Conservation (phyloP, 2,797 vertebrate species). For the Channallabes apus region DNA sequence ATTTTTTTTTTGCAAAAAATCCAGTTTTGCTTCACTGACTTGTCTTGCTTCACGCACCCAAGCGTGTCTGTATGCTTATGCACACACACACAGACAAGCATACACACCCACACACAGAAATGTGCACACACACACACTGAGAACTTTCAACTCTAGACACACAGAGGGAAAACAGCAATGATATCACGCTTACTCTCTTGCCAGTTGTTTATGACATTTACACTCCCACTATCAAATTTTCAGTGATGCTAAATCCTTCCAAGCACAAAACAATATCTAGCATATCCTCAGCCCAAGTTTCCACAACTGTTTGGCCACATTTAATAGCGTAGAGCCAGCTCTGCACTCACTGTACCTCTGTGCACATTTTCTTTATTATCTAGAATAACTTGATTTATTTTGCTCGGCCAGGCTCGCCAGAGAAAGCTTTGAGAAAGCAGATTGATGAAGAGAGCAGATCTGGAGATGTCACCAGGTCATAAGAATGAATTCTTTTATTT, state of each 20-base stretch:
- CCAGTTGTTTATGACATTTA: conserved; percentile 8
- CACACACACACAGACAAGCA: not conserved
- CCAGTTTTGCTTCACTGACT: conserved; percentile 9
- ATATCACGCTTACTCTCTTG: not conserved
- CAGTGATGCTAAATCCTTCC: not conserved
- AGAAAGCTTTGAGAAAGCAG: not conserved
- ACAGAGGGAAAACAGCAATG: not conserved
- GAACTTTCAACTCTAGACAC: not conserved
- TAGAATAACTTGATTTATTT: not conserved
- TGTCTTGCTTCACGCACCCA: not conserved
- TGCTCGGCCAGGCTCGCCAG: not conserved
- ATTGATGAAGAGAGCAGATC: not conserved
- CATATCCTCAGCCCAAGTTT: not conserved
- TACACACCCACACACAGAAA: not conserved
- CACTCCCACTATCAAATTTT: not conserved
- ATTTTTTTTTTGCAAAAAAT: not conserved
- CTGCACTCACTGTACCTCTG: not conserved
- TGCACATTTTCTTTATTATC: not conserved
- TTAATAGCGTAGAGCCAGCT: not conserved
- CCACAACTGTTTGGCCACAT: not conserved
- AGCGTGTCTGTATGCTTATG: not conserved
- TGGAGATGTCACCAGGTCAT: not conserved
- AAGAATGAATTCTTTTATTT: not conserved
- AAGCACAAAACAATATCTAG: not conserved
- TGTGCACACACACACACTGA: not conserved